Conservation (phyloP, 2,888 invertebrate species). For the Eumacrocentrus americanus region DNA sequence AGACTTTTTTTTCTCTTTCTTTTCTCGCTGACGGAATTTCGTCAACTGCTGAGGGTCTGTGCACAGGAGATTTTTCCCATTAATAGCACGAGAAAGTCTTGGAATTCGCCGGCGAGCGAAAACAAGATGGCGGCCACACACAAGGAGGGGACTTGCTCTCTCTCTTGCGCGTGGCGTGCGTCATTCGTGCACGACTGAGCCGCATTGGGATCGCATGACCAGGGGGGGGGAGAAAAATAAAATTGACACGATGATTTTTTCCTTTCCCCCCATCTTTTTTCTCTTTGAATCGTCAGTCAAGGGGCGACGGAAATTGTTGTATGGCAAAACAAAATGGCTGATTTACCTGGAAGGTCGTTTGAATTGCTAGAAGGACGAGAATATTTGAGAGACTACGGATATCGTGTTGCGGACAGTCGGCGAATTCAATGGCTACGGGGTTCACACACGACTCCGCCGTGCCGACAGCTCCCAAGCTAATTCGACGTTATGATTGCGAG, state of each 20-base stretch:
- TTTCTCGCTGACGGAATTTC: neutral
- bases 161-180: constrained; percentile 48
- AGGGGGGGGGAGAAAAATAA: constrained; percentile 16
- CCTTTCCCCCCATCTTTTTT: neutral
- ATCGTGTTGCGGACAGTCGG: constrained; percentile 26
- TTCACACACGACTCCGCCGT: constrained; percentile 47
- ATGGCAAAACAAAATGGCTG: too few species aligned
- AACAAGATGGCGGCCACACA: constrained; percentile 17
- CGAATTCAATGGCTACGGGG: constrained; percentile 50
- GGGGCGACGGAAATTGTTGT: too few species aligned
- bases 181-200: constrained; percentile 40
- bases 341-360: neutral
- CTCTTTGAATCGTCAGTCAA: too few species aligned
- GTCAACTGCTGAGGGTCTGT: neutral
- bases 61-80: constrained; percentile 13
- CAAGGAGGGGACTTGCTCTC: constrained; percentile 17
- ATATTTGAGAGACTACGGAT: neutral
- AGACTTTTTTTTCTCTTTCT: neutral
- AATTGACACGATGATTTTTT: constrained; percentile 3
- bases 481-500: neutral
- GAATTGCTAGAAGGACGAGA: neutral
- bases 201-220: constrained; percentile 32
- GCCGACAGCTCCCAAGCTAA: constrained; percentile 21
- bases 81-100: constrained; percentile 21
- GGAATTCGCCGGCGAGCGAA: constrained; percentile 24